phyloP scores from a whole-genome alignment of 2,113 vertebrate species.

The Gymnocephalus cernua region DNA sequence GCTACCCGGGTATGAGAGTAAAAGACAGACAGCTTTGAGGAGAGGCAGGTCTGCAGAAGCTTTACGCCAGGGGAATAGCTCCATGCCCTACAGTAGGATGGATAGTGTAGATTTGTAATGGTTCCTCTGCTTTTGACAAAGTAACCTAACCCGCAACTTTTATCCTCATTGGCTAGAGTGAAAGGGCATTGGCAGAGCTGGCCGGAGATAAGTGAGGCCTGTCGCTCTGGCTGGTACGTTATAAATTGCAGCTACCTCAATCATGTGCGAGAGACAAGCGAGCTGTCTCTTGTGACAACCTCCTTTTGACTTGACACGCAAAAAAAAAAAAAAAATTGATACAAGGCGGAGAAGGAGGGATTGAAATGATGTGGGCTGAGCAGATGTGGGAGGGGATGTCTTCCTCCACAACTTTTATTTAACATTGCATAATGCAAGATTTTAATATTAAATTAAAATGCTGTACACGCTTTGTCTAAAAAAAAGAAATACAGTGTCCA shows the following conservation, averaged over 20 bases:
- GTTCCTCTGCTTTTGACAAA: conserved; percentile 78
- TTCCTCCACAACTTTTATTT: conserved; percentile 50
- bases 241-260: conserved; percentile 69
- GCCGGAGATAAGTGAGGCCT: conserved; percentile 74
- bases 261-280: conserved; percentile 58
- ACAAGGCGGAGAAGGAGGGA: conserved; percentile 39
- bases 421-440: conserved; percentile 8
- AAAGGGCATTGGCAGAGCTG: conserved; percentile 72
- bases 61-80: conserved; percentile 47
- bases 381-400: conserved; percentile 51
- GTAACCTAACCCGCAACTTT: conserved; percentile 79
- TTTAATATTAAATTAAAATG: conserved; percentile 34
- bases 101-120: conserved; percentile 75
- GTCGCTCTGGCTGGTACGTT: conserved; percentile 53
- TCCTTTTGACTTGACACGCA: conserved; percentile 67
- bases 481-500: neutral
- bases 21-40: conserved; percentile 63
- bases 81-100: conserved; percentile 66
- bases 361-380: conserved; percentile 35
- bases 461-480: neutral
- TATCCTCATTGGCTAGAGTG: conserved; percentile 73
- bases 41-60: conserved; percentile 58
- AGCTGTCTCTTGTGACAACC: conserved; percentile 74
- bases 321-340: conserved; percentile 66
- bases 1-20: conserved; percentile 49